Evolutionary conservation across 1,140 invertebrate species (phyloP).

Genomic region (Plectrocnemia conspersa): DNA sequence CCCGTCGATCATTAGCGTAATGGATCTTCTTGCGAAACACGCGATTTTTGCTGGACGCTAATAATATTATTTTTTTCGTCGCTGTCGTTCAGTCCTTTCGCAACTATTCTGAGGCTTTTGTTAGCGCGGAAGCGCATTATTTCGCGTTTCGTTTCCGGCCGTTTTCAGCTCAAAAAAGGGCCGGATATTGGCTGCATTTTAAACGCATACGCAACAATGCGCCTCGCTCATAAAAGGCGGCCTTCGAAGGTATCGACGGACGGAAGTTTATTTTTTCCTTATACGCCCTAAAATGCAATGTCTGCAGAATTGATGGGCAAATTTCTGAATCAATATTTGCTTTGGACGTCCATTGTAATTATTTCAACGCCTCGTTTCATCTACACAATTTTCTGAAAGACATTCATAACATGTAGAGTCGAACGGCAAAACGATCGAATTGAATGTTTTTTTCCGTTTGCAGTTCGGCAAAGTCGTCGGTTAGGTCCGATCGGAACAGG

Average conservation of each 20-base stretch:
- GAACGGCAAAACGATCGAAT: neutral
- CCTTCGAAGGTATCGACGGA: too few relatives aligned
- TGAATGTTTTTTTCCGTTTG: neutral
- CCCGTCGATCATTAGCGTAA: slow-evolving; percentile 9
- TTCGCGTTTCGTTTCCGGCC: neutral
- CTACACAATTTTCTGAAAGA: too few relatives aligned
- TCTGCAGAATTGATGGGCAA: too few relatives aligned
- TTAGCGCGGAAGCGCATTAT: slow-evolving; percentile 11
- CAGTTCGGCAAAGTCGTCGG: neutral
- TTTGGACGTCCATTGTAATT: too few relatives aligned
- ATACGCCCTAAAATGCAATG: too few relatives aligned
- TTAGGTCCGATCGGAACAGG: slow-evolving; percentile 21
- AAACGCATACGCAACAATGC: neutral
- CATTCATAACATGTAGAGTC: too few relatives aligned
- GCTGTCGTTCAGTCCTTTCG: neutral
- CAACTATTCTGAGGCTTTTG: neutral
- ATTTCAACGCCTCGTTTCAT: neutral
- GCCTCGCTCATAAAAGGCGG: too few relatives aligned
- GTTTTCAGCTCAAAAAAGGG: too few relatives aligned
- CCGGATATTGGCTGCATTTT: slow-evolving; percentile 14
- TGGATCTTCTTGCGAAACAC: slow-evolving; percentile 7
- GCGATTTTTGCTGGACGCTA: slow-evolving; percentile 3
- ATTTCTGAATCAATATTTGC: too few relatives aligned
- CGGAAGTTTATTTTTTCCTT: too few relatives aligned
- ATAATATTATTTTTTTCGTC: neutral